phyloP scores from a whole-genome alignment of 2,888 invertebrate genomes.

The Hermodice carunculata region DNA sequence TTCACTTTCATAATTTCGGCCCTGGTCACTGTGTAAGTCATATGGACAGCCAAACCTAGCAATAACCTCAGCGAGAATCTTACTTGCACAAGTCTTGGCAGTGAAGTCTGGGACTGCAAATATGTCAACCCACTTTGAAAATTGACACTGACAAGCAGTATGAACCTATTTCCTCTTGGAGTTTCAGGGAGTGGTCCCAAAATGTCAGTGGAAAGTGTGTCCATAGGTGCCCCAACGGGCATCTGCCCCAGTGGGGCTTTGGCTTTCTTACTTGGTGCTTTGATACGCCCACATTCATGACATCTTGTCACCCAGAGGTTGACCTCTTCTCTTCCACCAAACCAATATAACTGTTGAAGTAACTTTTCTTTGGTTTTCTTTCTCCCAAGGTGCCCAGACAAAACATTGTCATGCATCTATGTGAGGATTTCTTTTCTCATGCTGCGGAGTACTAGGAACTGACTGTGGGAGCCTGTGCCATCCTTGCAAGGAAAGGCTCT shows the following conservation, averaged over 20 bases:
- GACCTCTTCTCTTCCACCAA: not conserved
- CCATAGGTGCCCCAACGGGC: constrained; percentile 21
- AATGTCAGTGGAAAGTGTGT: constrained; percentile 1
- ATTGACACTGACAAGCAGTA: constrained; percentile 13
- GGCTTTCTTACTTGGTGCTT: constrained; percentile 12
- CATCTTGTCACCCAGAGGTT: not conserved
- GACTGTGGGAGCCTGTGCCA: not conserved
- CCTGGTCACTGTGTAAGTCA: too few species aligned
- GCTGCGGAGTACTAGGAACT: not conserved
- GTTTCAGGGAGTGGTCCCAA: constrained; percentile 18
- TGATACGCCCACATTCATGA: constrained; percentile 10
- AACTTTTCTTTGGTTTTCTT: not conserved
- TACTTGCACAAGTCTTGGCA: not conserved
- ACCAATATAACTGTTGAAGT: not conserved
- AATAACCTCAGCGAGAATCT: too few species aligned
- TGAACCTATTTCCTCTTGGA: constrained; percentile 9
- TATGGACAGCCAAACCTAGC: too few species aligned
- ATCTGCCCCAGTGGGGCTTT: constrained; percentile 19
- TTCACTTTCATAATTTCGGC: too few species aligned
- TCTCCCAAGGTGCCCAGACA: not conserved
- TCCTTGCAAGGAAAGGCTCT: not conserved
- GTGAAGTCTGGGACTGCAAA: constrained; percentile 10
- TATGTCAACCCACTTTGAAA: constrained; percentile 19
- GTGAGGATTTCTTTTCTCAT: not conserved
- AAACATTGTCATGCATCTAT: not conserved